Evolutionary conservation across 1,140 invertebrate species (phyloP).

Genomic region (Bicyclus anynana): DNA sequence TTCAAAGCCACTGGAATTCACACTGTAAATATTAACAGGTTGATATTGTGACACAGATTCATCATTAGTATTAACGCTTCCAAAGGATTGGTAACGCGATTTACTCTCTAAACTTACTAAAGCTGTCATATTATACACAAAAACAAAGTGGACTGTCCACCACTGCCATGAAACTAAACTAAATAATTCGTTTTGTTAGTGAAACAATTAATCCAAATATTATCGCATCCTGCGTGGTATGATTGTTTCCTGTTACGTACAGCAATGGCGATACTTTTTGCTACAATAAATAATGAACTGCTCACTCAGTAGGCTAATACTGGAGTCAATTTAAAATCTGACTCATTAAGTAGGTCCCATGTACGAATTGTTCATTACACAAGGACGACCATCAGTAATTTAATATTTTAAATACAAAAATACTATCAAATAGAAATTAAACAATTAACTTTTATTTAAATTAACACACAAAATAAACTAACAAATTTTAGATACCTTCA

Average conservation of each 20-base stretch:
- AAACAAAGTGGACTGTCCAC: conserved; percentile 7
- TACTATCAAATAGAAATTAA: no score
- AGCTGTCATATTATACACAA: conserved; percentile 38
- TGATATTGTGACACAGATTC: conserved; percentile 28
- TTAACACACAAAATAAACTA: neutral
- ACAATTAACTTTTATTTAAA: no score
- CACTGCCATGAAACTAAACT: conserved; percentile 17
- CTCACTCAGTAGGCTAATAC: conserved; percentile 2
- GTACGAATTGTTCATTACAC: neutral
- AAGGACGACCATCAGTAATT: neutral
- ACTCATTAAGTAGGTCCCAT: neutral
- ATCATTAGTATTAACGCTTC: conserved; percentile 28
- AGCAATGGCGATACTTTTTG: conserved; percentile 36
- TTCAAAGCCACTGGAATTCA: conserved; percentile 23
- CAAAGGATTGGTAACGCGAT: conserved; percentile 41
- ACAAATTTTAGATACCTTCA: conserved; percentile 34
- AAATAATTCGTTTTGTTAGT: conserved; percentile 34
- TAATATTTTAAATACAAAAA: neutral
- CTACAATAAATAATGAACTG: conserved; percentile 24
- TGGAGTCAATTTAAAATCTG: neutral
- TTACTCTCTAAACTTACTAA: conserved; percentile 32
- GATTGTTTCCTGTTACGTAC: conserved; percentile 59
- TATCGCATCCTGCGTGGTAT: conserved; percentile 54
- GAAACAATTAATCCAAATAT: conserved; percentile 52
- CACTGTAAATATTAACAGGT: conserved; percentile 52